Percentiles rank a stretch among this genome's conserved stretches.
These are phyloP conservation scores for Neoascia interrupta DNA, from an alignment of 2,888 invertebrate genomes.

Conservation along the genomic window DNA sequence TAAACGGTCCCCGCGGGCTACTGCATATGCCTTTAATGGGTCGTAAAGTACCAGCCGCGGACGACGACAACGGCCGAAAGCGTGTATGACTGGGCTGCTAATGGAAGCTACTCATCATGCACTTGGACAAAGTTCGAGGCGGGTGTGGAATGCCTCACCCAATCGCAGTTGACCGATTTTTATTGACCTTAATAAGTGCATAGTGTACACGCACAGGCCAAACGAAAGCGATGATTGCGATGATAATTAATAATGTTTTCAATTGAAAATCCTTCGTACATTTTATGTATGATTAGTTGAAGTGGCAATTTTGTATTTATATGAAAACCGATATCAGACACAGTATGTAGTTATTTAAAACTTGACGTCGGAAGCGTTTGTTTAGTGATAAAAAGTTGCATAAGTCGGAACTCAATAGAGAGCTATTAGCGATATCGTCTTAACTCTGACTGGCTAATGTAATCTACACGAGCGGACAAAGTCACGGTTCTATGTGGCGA, in stretches of 20 bases:
- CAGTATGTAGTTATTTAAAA: background rate
- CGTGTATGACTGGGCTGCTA: constrained; percentile 13
- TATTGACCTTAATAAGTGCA: constrained; percentile 55
- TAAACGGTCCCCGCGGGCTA: constrained; percentile 21
- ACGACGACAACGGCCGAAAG: constrained; percentile 20
- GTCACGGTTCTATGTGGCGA: too few species aligned
- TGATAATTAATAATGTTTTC: constrained; percentile 29
- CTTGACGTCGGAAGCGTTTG: background rate
- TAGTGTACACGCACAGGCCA: constrained; percentile 11
- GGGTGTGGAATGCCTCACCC: background rate
- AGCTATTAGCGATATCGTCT: constrained; percentile 22
- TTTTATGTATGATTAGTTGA: constrained; percentile 25
- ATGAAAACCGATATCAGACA: constrained; percentile 26
- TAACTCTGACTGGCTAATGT: constrained; percentile 26
- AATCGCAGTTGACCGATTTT: constrained; percentile 46
- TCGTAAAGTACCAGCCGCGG: constrained; percentile 29
- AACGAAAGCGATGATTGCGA: background rate
- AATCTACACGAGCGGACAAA: too few species aligned
- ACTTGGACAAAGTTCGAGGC: background rate
- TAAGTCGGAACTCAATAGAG: constrained; percentile 39
- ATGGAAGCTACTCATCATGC: constrained; percentile 29
- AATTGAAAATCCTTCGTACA: constrained; percentile 1
- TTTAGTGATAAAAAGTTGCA: constrained; percentile 6
- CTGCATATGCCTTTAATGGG: constrained; percentile 36
- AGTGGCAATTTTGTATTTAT: constrained; percentile 12